Percentiles rank a stretch among this genome's conserved stretches.
Conservation (phyloP, 2,113 vertebrate species). For the Melospiza melodia region DNA sequence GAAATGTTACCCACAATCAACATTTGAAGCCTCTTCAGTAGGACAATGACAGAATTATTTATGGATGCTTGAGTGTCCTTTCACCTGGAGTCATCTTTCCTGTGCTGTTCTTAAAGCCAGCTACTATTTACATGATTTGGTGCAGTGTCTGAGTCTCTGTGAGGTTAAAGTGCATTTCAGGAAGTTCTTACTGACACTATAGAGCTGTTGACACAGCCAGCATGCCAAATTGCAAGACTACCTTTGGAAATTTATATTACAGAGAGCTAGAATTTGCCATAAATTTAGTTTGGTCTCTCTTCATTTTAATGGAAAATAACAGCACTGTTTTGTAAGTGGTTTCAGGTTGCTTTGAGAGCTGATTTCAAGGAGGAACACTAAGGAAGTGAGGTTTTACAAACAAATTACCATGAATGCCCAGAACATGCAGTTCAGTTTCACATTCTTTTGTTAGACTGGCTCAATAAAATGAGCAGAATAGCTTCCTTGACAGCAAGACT, state of each 20-base stretch:
- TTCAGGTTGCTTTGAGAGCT: background rate
- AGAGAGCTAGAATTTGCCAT: background rate
- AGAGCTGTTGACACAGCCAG: background rate
- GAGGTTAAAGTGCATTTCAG: background rate
- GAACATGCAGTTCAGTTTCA: background rate
- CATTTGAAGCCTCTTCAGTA: background rate
- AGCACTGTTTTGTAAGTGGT: background rate
- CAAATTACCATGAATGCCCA: background rate
- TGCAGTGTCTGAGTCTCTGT: background rate
- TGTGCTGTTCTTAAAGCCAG: background rate
- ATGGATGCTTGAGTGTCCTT: background rate
- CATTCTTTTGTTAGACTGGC: background rate
- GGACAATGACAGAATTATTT: background rate
- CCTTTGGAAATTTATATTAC: background rate
- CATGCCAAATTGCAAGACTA: background rate
- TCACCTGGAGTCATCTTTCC: background rate
- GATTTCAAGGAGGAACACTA: background rate
- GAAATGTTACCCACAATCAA: background rate
- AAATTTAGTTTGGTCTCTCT: background rate
- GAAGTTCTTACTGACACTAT: background rate
- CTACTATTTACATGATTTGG: background rate
- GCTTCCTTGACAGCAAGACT: background rate
- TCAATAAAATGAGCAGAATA: slow-evolving; percentile 6
- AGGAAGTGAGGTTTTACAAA: slow-evolving; percentile 17
- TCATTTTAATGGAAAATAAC: background rate